Conservation (phyloP, 2,888 invertebrate species). For the Amorpha juglandis region DNA sequence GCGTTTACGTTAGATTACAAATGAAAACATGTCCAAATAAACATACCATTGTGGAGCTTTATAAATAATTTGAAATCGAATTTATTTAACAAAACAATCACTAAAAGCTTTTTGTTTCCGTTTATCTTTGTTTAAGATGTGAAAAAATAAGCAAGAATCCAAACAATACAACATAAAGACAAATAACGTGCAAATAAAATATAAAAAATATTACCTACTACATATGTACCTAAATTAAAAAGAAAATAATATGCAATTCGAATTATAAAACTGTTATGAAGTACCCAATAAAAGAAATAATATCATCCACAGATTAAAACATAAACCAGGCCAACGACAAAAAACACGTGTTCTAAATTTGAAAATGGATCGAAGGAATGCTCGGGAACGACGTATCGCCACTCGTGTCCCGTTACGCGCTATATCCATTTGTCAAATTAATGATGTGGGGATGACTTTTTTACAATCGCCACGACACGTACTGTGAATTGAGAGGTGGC, state of each 20-base stretch:
- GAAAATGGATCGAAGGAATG: constrained; percentile 55
- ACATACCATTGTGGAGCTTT: constrained; percentile 21
- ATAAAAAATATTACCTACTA: background rate
- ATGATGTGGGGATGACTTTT: constrained; percentile 74
- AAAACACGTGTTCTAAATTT: constrained; percentile 40
- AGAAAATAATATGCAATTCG: background rate
- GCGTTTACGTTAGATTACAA: constrained; percentile 25
- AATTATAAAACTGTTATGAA: background rate
- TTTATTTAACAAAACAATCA: constrained; percentile 29
- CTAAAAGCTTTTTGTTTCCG: constrained; percentile 18
- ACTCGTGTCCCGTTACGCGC: constrained; percentile 55
- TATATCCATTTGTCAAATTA: constrained; percentile 76
- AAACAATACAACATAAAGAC: background rate
- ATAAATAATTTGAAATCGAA: constrained; percentile 25
- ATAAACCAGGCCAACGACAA: constrained; percentile 54
- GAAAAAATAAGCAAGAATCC: background rate
- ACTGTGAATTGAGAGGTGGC: constrained; percentile 25
- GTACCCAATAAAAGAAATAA: constrained; percentile 8
- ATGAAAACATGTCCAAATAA: constrained; percentile 20
- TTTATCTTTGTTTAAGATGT: background rate
- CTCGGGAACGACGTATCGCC: constrained; percentile 36
- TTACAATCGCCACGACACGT: constrained; percentile 58
- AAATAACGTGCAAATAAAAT: background rate
- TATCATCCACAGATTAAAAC: constrained; percentile 40
- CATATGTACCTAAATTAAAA: background rate